Evolutionary conservation across 2,113 vertebrate species (phyloP).

Genomic region (Monopterus albus): DNA sequence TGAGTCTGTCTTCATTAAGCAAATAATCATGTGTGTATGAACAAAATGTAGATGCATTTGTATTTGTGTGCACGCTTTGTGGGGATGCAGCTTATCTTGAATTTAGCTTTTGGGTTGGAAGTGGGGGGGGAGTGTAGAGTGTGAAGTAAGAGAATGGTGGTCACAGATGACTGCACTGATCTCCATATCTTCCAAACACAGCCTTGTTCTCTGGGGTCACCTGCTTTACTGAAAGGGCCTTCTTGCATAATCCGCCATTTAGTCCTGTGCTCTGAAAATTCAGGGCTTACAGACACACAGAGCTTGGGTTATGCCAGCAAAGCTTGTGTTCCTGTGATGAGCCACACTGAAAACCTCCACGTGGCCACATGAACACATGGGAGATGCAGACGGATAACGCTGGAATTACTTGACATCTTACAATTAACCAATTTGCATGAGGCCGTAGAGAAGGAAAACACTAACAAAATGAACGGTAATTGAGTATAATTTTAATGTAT

Average conservation of each 20-base stretch:
- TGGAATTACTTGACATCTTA: slow-evolving; percentile 32
- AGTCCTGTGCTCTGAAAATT: slow-evolving; percentile 41
- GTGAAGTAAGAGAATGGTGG: slow-evolving; percentile 39
- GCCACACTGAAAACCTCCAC: slow-evolving; percentile 40
- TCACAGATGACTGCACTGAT: slow-evolving; percentile 75
- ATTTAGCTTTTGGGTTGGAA: slow-evolving; percentile 1
- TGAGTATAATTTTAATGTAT: neutral
- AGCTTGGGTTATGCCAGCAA: slow-evolving; percentile 4
- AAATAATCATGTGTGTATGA: slow-evolving; percentile 42
- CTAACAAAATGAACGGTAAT: slow-evolving; percentile 17
- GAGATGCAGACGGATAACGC: slow-evolving; percentile 21
- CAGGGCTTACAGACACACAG: slow-evolving; percentile 27
- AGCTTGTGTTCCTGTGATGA: slow-evolving; percentile 37
- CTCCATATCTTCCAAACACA: slow-evolving; percentile 76
- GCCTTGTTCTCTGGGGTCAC: slow-evolving; percentile 70
- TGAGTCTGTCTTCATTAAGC: slow-evolving; percentile 28
- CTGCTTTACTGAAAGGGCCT: slow-evolving; percentile 50
- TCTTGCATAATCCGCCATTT: slow-evolving; percentile 65
- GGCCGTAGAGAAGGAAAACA: neutral
- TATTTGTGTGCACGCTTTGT: slow-evolving; percentile 12
- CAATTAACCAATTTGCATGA: slow-evolving; percentile 46
- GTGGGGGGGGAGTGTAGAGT: neutral
- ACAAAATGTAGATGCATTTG: slow-evolving; percentile 10
- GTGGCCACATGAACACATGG: slow-evolving; percentile 20
- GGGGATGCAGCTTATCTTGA: neutral